Base-by-base conservation (phyloP, 1,140 invertebrate genomes). In the Drosophila melanica region DNA sequence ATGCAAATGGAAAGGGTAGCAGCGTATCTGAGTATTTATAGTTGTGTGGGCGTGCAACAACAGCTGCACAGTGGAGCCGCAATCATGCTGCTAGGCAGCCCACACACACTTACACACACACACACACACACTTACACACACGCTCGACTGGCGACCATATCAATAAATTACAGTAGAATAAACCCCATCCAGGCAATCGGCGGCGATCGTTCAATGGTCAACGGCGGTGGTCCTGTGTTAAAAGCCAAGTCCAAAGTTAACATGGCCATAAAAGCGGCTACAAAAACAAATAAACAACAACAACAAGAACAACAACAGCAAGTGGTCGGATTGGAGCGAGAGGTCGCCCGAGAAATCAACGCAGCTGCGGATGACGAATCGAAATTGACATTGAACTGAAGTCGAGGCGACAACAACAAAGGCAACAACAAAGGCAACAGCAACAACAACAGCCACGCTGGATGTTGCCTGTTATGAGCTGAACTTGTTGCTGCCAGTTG, bases 341-440 rank as follows among this genome's bases (percentile, higher is more conserved):
- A 89, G 84, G 80, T 77, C 79, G 84, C 73, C 70, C 73, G 79
- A 89, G 72, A 87, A 87, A 87, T 87, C 82, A 89, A 87, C 84
- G 84, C 84, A 90, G 87, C 87, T 90, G 87, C 79, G 87, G 79
- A 90, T 90, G 87, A 90, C 87, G 87, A 90, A 90, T 90, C 82
- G 87, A 86, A 90, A 90, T 90, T 90, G 87, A 90, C 87, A 90
- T 90, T 90, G 87, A 90, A 90, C 86, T 73, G 79, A 76, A 80
- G 78, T 64, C 54, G 79, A 64, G 51, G 63, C 59, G 51, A 68
- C 75, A 68, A 72, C 51, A 55, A 20, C 23, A n/a, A 60, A 20
- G 11, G 16, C 16, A 37, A 39, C 27, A 16, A 14, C 27, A 54
- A 55, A 8, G 51, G 11, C 57, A 69, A 53, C 58, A 18, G 18